A percentile compares a stretch with the other conserved stretches of the same genome.
Evolutionary conservation across 2,888 invertebrate species (phyloP).

Genomic region (Holacanthella duospinosa): DNA sequence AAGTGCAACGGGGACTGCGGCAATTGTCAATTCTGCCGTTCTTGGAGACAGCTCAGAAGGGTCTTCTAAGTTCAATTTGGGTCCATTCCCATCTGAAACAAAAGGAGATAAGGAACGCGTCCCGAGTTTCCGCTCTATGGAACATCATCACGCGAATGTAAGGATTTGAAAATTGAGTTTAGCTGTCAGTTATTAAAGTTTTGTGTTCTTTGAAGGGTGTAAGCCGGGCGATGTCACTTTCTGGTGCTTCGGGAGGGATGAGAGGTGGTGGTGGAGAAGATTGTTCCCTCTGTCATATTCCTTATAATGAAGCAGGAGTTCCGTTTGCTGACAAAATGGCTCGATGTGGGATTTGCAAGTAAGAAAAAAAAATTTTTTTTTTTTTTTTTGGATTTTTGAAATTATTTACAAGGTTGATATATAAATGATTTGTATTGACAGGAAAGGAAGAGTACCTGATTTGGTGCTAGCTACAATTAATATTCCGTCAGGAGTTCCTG

Average conservation of each 20-base stretch:
- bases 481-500: constrained; percentile 62
- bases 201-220: constrained; percentile 9
- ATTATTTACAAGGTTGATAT: background rate
- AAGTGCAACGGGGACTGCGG: constrained; percentile 88
- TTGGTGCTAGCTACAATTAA: constrained; percentile 81
- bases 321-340: constrained; percentile 63
- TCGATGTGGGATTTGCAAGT: constrained; percentile 63
- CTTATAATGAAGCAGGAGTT: constrained; percentile 61
- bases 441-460: constrained; percentile 77
- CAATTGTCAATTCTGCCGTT: constrained; percentile 49
- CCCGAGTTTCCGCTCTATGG: background rate
- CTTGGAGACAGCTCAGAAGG: constrained; percentile 6
- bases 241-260: background rate
- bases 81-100: background rate
- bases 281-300: constrained; percentile 65
- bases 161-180: background rate
- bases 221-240: constrained; percentile 6
- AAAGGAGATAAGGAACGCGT: background rate
- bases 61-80: background rate
- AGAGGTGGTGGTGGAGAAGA: constrained; percentile 8
- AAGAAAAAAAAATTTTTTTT: no score
- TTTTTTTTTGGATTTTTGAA: background rate
- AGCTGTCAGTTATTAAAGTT: background rate
- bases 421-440: constrained; percentile 40
- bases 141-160: background rate